These are phyloP conservation scores for Oophaga pumilio DNA, from an alignment of 2,113 vertebrate species.

Conservation along the genomic window DNA sequence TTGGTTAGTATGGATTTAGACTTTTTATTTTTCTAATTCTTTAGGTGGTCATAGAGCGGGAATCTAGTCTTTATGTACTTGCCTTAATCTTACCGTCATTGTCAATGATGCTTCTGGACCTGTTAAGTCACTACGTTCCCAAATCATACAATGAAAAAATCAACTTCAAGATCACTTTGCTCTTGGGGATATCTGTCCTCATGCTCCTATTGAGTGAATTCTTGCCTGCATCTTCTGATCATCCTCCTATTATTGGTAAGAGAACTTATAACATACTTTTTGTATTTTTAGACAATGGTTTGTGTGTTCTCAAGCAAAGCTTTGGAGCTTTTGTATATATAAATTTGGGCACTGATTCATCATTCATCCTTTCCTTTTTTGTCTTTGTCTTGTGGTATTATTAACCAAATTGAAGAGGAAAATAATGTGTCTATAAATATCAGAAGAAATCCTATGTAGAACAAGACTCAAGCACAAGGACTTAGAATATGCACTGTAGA, in stretches of 20 bases:
- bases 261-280: neutral
- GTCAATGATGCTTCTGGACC: slow-evolving; percentile 73
- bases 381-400: too few species aligned
- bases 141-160: slow-evolving; percentile 72
- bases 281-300: too few species aligned
- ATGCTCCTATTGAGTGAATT: slow-evolving; percentile 79
- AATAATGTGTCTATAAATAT: too few species aligned
- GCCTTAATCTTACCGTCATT: slow-evolving; percentile 75
- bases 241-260: slow-evolving; percentile 74
- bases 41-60: slow-evolving; percentile 72
- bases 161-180: slow-evolving; percentile 77
- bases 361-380: too few species aligned
- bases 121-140: slow-evolving; percentile 72
- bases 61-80: slow-evolving; percentile 72
- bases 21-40: neutral
- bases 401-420: too few species aligned
- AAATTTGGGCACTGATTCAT: too few species aligned
- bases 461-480: too few species aligned
- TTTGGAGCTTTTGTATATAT: too few species aligned
- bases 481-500: too few species aligned
- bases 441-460: too few species aligned
- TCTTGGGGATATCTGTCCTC: slow-evolving; percentile 78
- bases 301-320: too few species aligned
- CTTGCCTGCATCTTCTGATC: slow-evolving; percentile 74
- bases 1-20: neutral